Evolutionary conservation across 2,888 invertebrate species (phyloP), one percentile per base, ranked within the genome.

Genomic region (Dimorphilus gyrociliatus): DNA sequence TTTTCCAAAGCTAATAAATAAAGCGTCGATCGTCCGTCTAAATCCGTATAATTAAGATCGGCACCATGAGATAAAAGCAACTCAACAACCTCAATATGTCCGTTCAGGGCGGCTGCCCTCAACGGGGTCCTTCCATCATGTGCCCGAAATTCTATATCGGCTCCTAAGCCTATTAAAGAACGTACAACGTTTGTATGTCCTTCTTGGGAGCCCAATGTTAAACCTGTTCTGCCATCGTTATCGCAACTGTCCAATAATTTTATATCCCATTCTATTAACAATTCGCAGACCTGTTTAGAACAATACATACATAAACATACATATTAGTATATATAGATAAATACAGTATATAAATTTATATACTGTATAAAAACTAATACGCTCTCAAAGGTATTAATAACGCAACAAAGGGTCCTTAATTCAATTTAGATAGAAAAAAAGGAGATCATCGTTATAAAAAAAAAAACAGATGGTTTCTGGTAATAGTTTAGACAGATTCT

Each of bases 1-100:
- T 54, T 55, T 40, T 63, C 62, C 19, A 64, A 46, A 3, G 88
- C 84, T 30, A 90, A 68, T 32, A 88, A 80, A 60, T 92, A 90
- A 16, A 92, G 68, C 0, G 86, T 84, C 48, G 82, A 82, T 27
- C 90, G 70, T 0, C 84, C 78, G 62, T 92, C 90, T 0, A 86
- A 82, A 64, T 90, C 90, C 51, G 78, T 73, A 23, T 81, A 77
- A 62, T 86, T 80, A 2, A 78, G 73, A 62, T 84, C 82, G 4
- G 84, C 81, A 29, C 49, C 50, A 46, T 76, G 72, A 29, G 72
- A 62, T 29, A 77, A 60, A 31, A 88, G 65, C 29, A 76, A 68
- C 28, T 72, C 68, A 3, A 78, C 78, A 2, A 76, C 72, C 6
- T 45, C 46, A 19, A 36, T 34, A 33, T 45, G 45, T 0, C 84